Evolutionary conservation across 2,888 invertebrate genomes (phyloP), one percentile per base, ranked within the genome.

Genomic region (Cryptocephalus moraei): DNA sequence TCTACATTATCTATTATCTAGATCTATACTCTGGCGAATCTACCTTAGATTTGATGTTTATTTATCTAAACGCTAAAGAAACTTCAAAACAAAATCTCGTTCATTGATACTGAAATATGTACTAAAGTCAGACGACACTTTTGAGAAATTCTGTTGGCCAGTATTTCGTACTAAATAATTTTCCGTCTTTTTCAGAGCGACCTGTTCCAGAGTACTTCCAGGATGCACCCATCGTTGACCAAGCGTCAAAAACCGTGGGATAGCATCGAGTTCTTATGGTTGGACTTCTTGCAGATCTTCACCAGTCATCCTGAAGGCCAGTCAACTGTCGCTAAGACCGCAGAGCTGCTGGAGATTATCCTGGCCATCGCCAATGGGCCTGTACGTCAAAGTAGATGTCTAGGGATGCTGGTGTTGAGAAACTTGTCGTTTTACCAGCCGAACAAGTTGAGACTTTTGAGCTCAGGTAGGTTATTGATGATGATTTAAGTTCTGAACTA

Each of bases 271-370:
- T 52, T 70, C 8, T 63, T 75, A 34, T 79, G 76, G 70, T 61
- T 79, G 44, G 69, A 75, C 49, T 77, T 78, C 55, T 55, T 77
- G 42, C 67, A 72, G 45, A 71, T 71, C 10, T 75, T 75, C 49
- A 74, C 78, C 1, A 68, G 62, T 48, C 73, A 74, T 56, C 71
- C 74, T 1, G 79, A 79, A 62, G 78, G 79, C 8, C 79, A 79
- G 57, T 51, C 71, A 33, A 61, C 61, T 38, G 65, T 78, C 1
- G 71, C 75, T 4, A 78, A 77, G 68, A 69, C 58, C 13, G 43
- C 58, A 4, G 71, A 72, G 41, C 58, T 65, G 14, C 57, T 72
- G 10, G 70, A 72, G 14, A 49, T 72, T n/a, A 50, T 72, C 9
- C 61, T 71, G 50, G 52, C 61, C 8, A 55, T 70, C 43, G 54